phyloP scores from a whole-genome alignment of 2,113 vertebrate genomes.

The Syngnathus scovelli region DNA sequence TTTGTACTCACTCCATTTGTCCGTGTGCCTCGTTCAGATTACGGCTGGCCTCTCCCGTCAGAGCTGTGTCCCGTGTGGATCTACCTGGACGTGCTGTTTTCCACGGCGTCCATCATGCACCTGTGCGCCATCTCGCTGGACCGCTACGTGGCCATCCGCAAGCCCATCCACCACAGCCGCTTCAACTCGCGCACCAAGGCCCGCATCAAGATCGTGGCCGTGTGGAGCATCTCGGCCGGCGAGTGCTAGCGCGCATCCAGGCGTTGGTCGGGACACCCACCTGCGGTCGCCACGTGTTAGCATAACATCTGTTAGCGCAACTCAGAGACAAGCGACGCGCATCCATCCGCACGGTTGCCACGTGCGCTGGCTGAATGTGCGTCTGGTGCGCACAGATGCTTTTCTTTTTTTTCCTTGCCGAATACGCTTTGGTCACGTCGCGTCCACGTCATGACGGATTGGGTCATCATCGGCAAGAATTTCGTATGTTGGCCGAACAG shows the following conservation, averaged over 20 bases:
- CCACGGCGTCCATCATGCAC: constrained; percentile 97
- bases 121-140: constrained; percentile 96
- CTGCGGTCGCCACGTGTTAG: too few relatives aligned
- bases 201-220: constrained; percentile 88
- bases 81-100: constrained; percentile 94
- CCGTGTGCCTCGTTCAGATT: constrained; percentile 65
- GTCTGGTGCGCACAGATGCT: neutral
- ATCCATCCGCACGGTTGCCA: neutral
- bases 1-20: neutral
- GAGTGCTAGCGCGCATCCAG: constrained; percentile 51
- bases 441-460: neutral
- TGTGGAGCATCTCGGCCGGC: constrained; percentile 95
- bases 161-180: constrained; percentile 91
- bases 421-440: neutral
- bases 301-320: neutral
- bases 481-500: neutral
- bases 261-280: too few relatives aligned
- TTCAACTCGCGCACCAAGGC: constrained; percentile 94
- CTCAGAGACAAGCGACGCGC: too few relatives aligned
- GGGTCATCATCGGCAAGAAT: neutral
- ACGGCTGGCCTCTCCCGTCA: constrained; percentile 84
- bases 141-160: constrained; percentile 90
- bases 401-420: neutral
- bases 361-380: neutral
- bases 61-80: constrained; percentile 91